A percentile compares a stretch with the other conserved stretches of the same genome.
Evolutionary conservation across 1,140 invertebrate genomes (phyloP).

Genomic region (Heterodera schachtii): DNA sequence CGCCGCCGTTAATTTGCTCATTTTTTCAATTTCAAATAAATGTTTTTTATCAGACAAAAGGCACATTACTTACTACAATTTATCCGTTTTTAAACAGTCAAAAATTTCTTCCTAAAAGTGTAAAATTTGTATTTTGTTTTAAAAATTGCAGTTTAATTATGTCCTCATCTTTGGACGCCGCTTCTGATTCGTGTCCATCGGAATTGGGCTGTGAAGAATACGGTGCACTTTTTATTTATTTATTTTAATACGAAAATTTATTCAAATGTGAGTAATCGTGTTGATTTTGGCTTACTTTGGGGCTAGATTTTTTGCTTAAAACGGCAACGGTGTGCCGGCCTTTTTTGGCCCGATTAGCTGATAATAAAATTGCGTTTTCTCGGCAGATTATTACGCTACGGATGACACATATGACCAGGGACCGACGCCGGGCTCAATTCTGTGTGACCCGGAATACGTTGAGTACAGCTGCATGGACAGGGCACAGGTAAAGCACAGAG

Average conservation of each 20-base stretch:
- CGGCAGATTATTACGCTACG: slow-evolving; percentile 38
- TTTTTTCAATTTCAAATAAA: no score
- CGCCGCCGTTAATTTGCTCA: no score
- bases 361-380: slow-evolving; percentile 2
- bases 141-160: neutral
- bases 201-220: slow-evolving; percentile 26
- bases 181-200: slow-evolving; percentile 25
- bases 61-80: no score
- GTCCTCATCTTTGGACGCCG: slow-evolving; percentile 12
- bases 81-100: no score
- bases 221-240: neutral
- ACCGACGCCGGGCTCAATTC: slow-evolving; percentile 28
- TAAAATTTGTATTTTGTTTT: no score
- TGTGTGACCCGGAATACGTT: slow-evolving; percentile 42
- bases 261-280: no score
- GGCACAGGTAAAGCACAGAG: slow-evolving; percentile 27
- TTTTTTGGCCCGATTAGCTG: no score
- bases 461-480: slow-evolving; percentile 41
- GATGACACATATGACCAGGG: slow-evolving; percentile 36
- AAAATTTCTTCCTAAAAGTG: no score
- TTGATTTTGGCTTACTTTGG: no score
- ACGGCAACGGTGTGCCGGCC: no score
- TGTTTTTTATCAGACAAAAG: no score
- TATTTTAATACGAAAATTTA: neutral
- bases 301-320: no score